Evolutionary conservation across 2,888 invertebrate genomes (phyloP).

Genomic region (Acanthosoma haemorrhoidale): DNA sequence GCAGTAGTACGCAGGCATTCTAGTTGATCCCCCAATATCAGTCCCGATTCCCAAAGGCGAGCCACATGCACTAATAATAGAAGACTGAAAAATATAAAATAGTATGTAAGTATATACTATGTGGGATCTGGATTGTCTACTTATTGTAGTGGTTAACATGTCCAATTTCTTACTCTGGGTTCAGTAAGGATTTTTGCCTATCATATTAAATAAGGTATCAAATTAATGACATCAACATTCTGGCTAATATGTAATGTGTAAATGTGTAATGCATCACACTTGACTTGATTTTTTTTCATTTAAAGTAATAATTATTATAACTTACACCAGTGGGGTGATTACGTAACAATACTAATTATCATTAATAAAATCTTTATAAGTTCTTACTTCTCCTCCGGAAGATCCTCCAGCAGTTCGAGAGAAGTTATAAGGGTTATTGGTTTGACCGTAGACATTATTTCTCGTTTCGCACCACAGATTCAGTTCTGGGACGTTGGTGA

Average conservation of each 20-base stretch:
- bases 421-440: conserved; percentile 85
- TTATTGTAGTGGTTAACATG: neutral
- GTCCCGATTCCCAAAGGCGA: conserved; percentile 80
- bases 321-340: no score
- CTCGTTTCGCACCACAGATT: conserved; percentile 89
- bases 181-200: neutral
- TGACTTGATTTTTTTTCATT: no score
- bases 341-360: no score
- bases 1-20: conserved; percentile 87
- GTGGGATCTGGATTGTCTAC: no score
- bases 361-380: no score
- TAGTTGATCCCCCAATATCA: conserved; percentile 94
- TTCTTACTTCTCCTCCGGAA: conserved; percentile 70
- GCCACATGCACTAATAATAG: conserved; percentile 68
- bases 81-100: conserved; percentile 40
- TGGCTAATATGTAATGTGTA: no score
- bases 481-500: conserved; percentile 87
- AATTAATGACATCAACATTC: no score
- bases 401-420: conserved; percentile 83
- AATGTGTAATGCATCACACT: no score
- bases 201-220: no score
- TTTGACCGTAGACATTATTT: conserved; percentile 82
- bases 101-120: no score
- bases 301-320: no score
- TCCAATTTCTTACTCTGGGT: neutral